phyloP scores from a whole-genome alignment of 2,888 invertebrate genomes.

The Myopa testacea region DNA sequence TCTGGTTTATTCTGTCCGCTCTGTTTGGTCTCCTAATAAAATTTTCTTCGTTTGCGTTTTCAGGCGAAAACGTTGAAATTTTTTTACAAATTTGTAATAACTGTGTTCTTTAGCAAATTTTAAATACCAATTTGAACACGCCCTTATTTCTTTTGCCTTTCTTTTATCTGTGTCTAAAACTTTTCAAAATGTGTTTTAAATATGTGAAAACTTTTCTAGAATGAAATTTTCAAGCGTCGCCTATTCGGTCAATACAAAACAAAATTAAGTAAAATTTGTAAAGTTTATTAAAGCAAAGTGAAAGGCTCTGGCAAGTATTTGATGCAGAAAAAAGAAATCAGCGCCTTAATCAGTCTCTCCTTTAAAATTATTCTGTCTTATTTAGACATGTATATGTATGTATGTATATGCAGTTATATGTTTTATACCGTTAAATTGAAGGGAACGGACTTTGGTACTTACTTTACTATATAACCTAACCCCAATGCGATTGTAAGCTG shows the following conservation, averaged over 20 bases:
- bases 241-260: conserved; percentile 25
- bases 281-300: conserved; percentile 33
- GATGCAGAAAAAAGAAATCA: too few relatives aligned
- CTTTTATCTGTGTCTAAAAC: conserved; percentile 42
- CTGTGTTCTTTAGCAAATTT: conserved; percentile 14
- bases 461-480: too few relatives aligned
- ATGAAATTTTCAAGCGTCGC: conserved; percentile 35
- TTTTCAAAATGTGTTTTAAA: conserved; percentile 44
- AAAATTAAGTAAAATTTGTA: conserved; percentile 9
- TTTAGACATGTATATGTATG: too few relatives aligned
- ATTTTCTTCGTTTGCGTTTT: neutral
- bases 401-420: neutral
- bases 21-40: neutral
- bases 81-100: neutral
- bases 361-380: neutral
- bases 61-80: conserved; percentile 15
- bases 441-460: neutral
- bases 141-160: conserved; percentile 20
- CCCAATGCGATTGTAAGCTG: too few relatives aligned
- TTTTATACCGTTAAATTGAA: neutral
- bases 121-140: conserved; percentile 40
- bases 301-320: neutral
- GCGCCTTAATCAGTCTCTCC: neutral
- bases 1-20: neutral
- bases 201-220: conserved; percentile 43